A percentile compares a stretch with the other conserved stretches of the same genome.
Conservation (phyloP, 2,888 invertebrate species). For the Ernsta delagoae region DNA sequence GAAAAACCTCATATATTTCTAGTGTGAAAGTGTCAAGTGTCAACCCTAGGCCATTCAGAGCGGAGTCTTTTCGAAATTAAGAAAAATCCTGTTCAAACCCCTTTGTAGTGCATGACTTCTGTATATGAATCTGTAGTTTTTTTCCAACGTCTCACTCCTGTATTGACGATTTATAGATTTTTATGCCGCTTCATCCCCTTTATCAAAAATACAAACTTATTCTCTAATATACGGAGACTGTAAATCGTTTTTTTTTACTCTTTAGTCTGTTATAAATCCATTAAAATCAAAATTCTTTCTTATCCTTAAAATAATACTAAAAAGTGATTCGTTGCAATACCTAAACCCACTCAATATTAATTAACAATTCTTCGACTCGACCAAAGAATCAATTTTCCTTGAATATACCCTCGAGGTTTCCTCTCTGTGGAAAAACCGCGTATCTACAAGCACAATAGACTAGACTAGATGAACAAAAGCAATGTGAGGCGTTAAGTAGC, state of each 20-base stretch:
- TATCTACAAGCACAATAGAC: neutral
- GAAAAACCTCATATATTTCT: no score
- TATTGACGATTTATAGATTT: constrained; percentile 24
- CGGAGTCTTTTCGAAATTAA: constrained; percentile 36
- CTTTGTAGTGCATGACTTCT: constrained; percentile 34
- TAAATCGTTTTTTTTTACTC: no score
- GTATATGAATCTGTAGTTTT: constrained; percentile 33
- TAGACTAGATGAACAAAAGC: constrained; percentile 31
- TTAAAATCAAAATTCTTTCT: no score
- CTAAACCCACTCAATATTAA: no score
- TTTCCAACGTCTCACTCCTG: neutral
- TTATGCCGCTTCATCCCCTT: neutral
- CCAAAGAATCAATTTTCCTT: neutral
- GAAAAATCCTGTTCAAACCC: constrained; percentile 36
- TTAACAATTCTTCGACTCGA: no score
- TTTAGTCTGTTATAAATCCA: no score
- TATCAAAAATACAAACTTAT: no score
- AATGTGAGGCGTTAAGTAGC: constrained; percentile 30
- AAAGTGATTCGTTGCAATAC: no score
- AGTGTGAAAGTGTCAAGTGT: neutral
- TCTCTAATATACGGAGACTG: no score
- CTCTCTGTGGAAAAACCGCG: neutral
- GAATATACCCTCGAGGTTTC: neutral
- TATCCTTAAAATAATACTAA: no score
- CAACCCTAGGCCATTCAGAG: constrained; percentile 23